phyloP scores from a whole-genome alignment of 2,797 vertebrate genomes.

The Sebastes vulpes region DNA sequence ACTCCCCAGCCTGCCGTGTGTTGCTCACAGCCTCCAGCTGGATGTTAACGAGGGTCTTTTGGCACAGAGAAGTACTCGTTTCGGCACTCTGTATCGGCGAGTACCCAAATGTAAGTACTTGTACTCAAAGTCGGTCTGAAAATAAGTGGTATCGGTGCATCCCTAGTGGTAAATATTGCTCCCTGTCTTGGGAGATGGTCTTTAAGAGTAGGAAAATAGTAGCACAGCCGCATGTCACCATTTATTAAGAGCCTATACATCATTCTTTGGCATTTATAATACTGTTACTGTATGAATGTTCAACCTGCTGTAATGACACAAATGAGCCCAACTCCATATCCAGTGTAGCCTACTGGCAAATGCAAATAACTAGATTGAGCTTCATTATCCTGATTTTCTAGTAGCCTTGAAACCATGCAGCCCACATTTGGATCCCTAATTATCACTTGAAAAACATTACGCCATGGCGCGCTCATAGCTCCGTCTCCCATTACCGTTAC shows the following conservation, averaged over 20 bases:
- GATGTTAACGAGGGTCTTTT: too few relatives aligned
- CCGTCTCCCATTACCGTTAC: constrained; percentile 3
- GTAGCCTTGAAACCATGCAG: neutral
- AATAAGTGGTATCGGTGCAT: too few relatives aligned
- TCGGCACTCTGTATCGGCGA: too few relatives aligned
- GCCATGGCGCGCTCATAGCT: neutral
- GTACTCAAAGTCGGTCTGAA: too few relatives aligned
- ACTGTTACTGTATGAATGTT: neutral
- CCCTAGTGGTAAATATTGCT: neutral
- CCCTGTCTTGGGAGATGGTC: neutral
- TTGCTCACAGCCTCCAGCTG: too few relatives aligned
- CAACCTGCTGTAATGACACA: neutral
- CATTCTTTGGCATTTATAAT: neutral
- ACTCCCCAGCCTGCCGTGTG: too few relatives aligned
- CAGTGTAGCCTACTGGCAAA: neutral
- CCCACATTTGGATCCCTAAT: neutral
- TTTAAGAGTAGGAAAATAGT: neutral
- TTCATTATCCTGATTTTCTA: neutral
- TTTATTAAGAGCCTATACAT: neutral
- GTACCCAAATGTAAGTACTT: too few relatives aligned
- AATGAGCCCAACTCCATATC: neutral
- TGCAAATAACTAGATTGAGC: neutral
- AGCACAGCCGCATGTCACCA: neutral
- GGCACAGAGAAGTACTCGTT: too few relatives aligned
- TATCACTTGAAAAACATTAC: neutral